phyloP scores from a whole-genome alignment of 2,113 vertebrate species.

The Polypterus bichir region DNA sequence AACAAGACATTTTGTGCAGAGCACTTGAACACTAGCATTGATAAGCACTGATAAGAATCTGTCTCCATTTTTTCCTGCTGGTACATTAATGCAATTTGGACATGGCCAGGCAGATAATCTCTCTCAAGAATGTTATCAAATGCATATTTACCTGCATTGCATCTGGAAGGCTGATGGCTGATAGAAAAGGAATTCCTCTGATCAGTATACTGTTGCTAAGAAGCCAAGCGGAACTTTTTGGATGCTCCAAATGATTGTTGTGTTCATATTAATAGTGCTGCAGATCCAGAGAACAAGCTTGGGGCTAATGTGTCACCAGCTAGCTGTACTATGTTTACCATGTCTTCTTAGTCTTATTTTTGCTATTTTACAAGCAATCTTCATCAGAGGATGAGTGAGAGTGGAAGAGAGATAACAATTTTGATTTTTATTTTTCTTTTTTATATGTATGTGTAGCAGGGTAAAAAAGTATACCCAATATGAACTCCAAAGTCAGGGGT shows the following conservation, averaged over 20 bases:
- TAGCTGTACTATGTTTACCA: too few species aligned
- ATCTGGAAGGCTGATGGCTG: slow-evolving; percentile 42
- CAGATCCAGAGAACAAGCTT: not conserved
- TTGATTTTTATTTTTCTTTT: too few species aligned
- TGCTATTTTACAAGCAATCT: too few species aligned
- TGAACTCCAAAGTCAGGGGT: too few species aligned
- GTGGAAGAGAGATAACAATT: too few species aligned
- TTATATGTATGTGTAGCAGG: too few species aligned
- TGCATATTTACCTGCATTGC: slow-evolving; percentile 46
- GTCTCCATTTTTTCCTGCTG: slow-evolving; percentile 14
- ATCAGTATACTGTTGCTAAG: slow-evolving; percentile 35
- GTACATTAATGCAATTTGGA: slow-evolving; percentile 28
- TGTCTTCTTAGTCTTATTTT: too few species aligned
- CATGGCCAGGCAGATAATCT: slow-evolving; percentile 50
- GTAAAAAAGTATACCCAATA: too few species aligned
- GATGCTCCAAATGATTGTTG: not conserved
- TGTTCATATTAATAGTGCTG: not conserved
- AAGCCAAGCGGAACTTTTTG: slow-evolving; percentile 2
- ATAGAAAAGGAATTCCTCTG: slow-evolving; percentile 49
- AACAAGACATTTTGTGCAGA: too few species aligned
- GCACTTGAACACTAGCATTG: not conserved
- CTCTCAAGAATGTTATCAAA: slow-evolving; percentile 50
- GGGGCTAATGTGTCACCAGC: too few species aligned
- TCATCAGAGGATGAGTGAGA: too few species aligned
- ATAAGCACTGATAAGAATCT: slow-evolving; percentile 38